Percentiles rank a stretch among this genome's conserved stretches.
Evolutionary conservation across 2,888 invertebrate species (phyloP).

Genomic region (Sesia bembeciformis): DNA sequence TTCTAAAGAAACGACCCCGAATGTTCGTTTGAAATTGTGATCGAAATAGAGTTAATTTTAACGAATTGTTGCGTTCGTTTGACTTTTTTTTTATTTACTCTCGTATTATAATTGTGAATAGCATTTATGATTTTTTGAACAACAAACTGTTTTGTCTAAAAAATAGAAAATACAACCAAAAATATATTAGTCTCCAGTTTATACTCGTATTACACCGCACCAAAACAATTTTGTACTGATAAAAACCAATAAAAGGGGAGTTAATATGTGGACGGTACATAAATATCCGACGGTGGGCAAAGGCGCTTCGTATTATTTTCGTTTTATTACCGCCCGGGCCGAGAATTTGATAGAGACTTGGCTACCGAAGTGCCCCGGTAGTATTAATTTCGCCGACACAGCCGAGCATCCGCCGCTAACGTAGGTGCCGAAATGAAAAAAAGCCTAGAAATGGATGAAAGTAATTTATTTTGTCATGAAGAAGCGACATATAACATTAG

Average conservation of each 20-base stretch:
- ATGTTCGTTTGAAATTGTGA: too few relatives aligned
- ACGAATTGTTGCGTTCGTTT: too few relatives aligned
- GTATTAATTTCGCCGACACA: slow-evolving; percentile 57
- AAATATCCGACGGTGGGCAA: slow-evolving; percentile 40
- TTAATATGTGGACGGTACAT: slow-evolving; percentile 47
- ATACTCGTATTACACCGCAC: too few relatives aligned
- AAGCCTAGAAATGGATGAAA: slow-evolving; percentile 55
- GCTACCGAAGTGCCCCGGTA: slow-evolving; percentile 47
- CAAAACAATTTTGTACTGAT: neutral
- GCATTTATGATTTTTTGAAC: too few relatives aligned
- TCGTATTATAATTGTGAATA: too few relatives aligned
- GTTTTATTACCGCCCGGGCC: slow-evolving; percentile 52
- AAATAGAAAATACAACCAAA: too few relatives aligned
- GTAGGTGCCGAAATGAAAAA: slow-evolving; percentile 58
- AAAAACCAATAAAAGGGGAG: slow-evolving; percentile 40
- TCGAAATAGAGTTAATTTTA: too few relatives aligned
- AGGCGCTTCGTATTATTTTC: slow-evolving; percentile 54
- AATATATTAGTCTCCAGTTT: too few relatives aligned
- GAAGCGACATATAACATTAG: slow-evolving; percentile 33
- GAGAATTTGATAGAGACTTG: slow-evolving; percentile 63
- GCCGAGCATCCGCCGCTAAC: slow-evolving; percentile 43
- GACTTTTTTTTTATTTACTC: too few relatives aligned
- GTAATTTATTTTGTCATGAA: slow-evolving; percentile 50
- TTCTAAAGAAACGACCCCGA: too few relatives aligned
- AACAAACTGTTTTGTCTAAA: too few relatives aligned